These are phyloP conservation scores for Falco cherrug DNA, from an alignment of 2,797 vertebrate genomes.

Conservation along the genomic window DNA sequence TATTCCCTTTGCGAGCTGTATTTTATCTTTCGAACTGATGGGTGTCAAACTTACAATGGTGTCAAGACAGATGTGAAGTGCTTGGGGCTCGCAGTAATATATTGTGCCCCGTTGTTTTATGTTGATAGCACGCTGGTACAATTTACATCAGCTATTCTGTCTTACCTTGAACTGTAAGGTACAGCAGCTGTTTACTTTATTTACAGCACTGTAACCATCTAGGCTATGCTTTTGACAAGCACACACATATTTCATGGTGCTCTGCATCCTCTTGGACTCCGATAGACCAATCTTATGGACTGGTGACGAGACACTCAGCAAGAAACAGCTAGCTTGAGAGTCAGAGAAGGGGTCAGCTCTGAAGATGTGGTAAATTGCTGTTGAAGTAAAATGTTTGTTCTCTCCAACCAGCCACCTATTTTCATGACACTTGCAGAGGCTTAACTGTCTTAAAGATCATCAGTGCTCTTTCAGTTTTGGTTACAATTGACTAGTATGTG, in stretches of 20 bases:
- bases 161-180: conserved; percentile 68
- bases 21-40: conserved; percentile 66
- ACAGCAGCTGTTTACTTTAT: conserved; percentile 59
- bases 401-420: not conserved
- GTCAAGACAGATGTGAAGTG: conserved; percentile 66
- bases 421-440: not conserved
- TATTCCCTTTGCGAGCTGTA: conserved; percentile 34
- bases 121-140: conserved; percentile 7
- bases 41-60: conserved; percentile 53
- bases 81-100: conserved; percentile 31
- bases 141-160: conserved; percentile 67
- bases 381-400: not conserved
- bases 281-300: not conserved
- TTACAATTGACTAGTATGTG: not conserved
- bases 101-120: conserved; percentile 62
- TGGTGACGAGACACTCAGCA: not conserved
- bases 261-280: not conserved
- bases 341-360: not conserved
- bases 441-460: not conserved
- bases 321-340: not conserved
- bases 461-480: not conserved
- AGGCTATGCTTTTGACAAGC: conserved; percentile 59
- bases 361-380: not conserved
- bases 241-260: conserved; percentile 38
- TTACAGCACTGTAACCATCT: conserved; percentile 66